These are phyloP conservation scores for Lytechinus variegatus DNA, from an alignment of 35 echinoderm and acorn worm species.

Conservation along the genomic window DNA sequence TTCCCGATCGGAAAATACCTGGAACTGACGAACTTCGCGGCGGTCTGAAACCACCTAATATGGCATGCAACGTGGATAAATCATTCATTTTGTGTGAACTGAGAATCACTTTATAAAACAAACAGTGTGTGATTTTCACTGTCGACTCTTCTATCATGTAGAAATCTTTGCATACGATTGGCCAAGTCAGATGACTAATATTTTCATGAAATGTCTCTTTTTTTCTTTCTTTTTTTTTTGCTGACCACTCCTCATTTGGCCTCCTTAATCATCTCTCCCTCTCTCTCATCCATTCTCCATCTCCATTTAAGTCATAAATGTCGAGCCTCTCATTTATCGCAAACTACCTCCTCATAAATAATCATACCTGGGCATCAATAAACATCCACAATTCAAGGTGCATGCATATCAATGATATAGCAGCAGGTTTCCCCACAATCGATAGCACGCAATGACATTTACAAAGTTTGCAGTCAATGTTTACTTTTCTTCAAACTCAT, in stretches of 20 bases:
- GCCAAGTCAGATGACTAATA: too few relatives aligned
- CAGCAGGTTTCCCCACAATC: background rate
- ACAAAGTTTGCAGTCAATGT: background rate
- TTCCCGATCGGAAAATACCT: too few relatives aligned
- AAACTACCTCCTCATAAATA: background rate
- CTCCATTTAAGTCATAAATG: background rate
- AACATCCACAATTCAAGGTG: background rate
- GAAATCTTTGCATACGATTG: too few relatives aligned
- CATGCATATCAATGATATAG: background rate
- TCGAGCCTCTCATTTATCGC: background rate
- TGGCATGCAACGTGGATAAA: too few relatives aligned
- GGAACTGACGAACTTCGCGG: too few relatives aligned
- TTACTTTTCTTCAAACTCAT: background rate
- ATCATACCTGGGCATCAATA: conserved; percentile 1
- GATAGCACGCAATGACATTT: background rate
- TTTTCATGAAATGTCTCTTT: too few relatives aligned
- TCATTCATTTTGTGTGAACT: too few relatives aligned
- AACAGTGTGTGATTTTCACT: too few relatives aligned
- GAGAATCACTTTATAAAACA: too few relatives aligned
- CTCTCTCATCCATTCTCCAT: background rate
- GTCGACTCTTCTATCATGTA: too few relatives aligned
- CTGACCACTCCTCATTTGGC: background rate
- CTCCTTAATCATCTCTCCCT: background rate
- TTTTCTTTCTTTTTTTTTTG: too few relatives aligned
- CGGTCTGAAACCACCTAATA: too few relatives aligned